Base-by-base conservation (phyloP, 1,140 invertebrate species). In the Drosophila kepulauana region DNA sequence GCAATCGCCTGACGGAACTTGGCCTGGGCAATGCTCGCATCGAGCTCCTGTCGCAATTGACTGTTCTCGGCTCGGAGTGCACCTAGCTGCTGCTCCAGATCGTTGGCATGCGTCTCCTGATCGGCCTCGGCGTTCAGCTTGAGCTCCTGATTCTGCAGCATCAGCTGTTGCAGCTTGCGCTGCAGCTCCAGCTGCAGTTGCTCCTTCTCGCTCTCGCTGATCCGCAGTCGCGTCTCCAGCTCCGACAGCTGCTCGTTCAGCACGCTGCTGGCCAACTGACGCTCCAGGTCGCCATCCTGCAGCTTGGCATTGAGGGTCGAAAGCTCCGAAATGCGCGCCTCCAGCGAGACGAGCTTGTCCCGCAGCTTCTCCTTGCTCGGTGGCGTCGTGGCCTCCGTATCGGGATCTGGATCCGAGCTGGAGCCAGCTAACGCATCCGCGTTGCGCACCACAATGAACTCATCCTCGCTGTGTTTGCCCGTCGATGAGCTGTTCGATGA, bases 231-330 rank as follows among this genome's bases (percentile, higher is more conserved):
- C n/a, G 78, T 72, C 67, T 91, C 82, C 62, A 91, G 62, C 41
- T 91, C 90, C 0, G 41, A 16, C 8, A 94, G 93, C 77, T 94
- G 93, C 48, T 93, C 92, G 70, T 93, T 93, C 1, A 94, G 82
- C 46, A 93, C 93, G 76, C 93, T 93, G 57, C 93, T 92, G 2
- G 94, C 92, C 75, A 93, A 90, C 88, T 94, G 94, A 20, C 94
- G 94, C 64, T 94, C 94, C 80, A 94, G 92, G 66, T 94, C 94
- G n/a, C 58, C 76, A 30, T 90, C 81, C 62, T 79, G 74, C 43
- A 86, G 68, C 62, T 84, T 84, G 52, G 78, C 93, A 82, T 81
- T 93, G 61, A 86, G 90, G 70, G 92, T 86, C 59, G 52, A 92
- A 64, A 79, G 88, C 76, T 85, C 92, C n/a, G 81, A 75, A 81